A percentile compares a stretch with the other conserved stretches of the same genome.
Conservation (phyloP, 2,888 invertebrate species). For the Fragum whitleyi region DNA sequence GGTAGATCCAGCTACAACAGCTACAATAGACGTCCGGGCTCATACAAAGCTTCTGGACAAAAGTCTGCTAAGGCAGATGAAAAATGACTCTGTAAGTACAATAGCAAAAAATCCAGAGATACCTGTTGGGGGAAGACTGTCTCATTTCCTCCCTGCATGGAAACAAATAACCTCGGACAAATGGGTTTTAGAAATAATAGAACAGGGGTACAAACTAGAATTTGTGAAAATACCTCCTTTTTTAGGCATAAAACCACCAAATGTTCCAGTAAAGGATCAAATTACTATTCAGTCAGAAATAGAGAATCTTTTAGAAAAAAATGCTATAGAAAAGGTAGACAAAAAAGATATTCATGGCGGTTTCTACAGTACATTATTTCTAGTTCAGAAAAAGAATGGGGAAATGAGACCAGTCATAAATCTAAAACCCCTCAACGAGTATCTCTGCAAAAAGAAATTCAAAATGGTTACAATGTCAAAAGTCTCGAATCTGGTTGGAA, state of each 20-base stretch:
- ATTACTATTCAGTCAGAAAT: constrained; percentile 36
- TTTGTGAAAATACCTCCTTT: constrained; percentile 28
- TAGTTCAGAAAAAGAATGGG: too few species aligned
- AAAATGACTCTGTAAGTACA: constrained; percentile 47
- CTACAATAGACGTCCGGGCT: constrained; percentile 1
- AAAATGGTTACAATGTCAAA: constrained; percentile 54
- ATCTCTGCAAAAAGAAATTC: constrained; percentile 52
- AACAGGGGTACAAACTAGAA: too few species aligned
- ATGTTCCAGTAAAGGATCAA: constrained; percentile 17
- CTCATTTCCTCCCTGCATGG: constrained; percentile 32
- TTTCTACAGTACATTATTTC: constrained; percentile 62
- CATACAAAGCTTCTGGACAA: not conserved
- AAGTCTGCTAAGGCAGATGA: not conserved
- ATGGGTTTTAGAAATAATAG: too few species aligned
- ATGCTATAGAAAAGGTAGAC: constrained; percentile 46
- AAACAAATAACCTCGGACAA: too few species aligned
- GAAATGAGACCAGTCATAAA: too few species aligned
- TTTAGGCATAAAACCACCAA: constrained; percentile 32
- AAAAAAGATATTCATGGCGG: constrained; percentile 33
- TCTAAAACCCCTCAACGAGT: constrained; percentile 53
- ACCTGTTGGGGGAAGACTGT: constrained; percentile 44
- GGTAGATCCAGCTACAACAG: not conserved
- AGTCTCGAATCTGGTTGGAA: constrained; percentile 38
- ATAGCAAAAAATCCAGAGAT: constrained; percentile 45
- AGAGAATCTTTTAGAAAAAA: constrained; percentile 38